Percentiles rank a stretch among this genome's conserved stretches.
phyloP scores from a whole-genome alignment of 2,797 vertebrate genomes.

The Pseudotriccus pelzelni region DNA sequence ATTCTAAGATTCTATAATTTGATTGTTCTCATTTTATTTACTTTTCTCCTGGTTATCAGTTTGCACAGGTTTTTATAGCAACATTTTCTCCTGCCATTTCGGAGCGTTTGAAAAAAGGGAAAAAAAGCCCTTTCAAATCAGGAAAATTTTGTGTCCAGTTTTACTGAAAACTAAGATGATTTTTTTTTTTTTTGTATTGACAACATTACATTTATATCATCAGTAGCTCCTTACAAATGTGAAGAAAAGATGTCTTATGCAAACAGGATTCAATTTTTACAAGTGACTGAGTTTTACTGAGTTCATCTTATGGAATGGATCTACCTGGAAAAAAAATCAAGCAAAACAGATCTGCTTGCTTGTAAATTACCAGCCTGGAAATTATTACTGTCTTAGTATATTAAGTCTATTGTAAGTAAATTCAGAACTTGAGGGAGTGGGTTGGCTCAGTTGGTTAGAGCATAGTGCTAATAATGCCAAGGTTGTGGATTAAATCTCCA shows the following conservation, averaged over 20 bases:
- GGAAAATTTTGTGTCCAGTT: neutral
- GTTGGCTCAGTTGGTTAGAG: neutral
- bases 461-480: neutral
- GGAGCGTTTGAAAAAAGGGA: neutral
- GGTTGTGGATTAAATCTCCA: neutral
- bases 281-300: neutral
- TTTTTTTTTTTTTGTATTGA: neutral
- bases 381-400: neutral
- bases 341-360: neutral
- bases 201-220: neutral
- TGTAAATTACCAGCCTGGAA: constrained; percentile 1
- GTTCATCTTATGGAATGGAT: neutral
- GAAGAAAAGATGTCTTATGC: neutral
- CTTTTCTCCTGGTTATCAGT: neutral
- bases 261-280: neutral
- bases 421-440: neutral
- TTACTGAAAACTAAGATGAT: neutral
- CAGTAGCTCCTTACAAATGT: neutral
- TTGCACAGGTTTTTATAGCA: neutral
- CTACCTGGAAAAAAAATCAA: neutral
- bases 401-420: neutral
- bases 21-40: neutral
- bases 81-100: neutral
- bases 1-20: neutral
- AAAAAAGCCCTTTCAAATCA: neutral